Base-by-base conservation (phyloP, 2,113 vertebrate species). In the Labeo catla region DNA sequence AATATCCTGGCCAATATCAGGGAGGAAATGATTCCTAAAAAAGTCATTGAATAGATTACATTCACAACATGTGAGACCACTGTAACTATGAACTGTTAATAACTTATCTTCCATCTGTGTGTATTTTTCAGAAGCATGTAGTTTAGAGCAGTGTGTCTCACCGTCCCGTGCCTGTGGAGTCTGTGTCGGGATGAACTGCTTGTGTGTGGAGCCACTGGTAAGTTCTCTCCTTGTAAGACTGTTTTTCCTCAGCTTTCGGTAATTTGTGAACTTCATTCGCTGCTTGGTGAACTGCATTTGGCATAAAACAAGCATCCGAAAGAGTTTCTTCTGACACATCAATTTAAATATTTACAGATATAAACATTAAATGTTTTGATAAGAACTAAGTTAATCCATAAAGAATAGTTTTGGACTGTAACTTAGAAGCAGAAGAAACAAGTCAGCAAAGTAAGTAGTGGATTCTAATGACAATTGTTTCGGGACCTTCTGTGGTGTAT, bases 21-120 rank as follows among this genome's bases (percentile, higher is more conserved):
- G 97, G 88, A 98, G 94, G 92, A 98, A 96, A 89, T 0, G 94
- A 82, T 88, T 91, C 76, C 98, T 98, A 72, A 49, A 88, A 88
- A 84, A 3, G 86, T 43, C 3, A 81, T 6, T 36, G 45, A 68
- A 50, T 21, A 82, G 21, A 49, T 63, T 63, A 81, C 13, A 63
- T 73, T 47, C 70, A 73, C 70, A 73, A 23, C 43, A 74, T 74
- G 21, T 47, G 70, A 73, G 70, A 47, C 12, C 78, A 65, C 11
- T 65, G 16, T 63, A 13, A 80, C 23, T 10, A 23, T 45, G 19
- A 61, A 12, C 34, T 59, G 39, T 9, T 8, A 76, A 76, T 49
- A 28, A 52, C 11, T 19, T 54, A 54, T 54, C 8, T 10, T 72
- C 34, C 36, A 43, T 79, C 34, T 12, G 16, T 61, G 36, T 63